A percentile compares a stretch with the other conserved stretches of the same genome.
These are phyloP conservation scores for Limenitis arthemis DNA, from an alignment of 2,888 invertebrate species.

Conservation along the genomic window DNA sequence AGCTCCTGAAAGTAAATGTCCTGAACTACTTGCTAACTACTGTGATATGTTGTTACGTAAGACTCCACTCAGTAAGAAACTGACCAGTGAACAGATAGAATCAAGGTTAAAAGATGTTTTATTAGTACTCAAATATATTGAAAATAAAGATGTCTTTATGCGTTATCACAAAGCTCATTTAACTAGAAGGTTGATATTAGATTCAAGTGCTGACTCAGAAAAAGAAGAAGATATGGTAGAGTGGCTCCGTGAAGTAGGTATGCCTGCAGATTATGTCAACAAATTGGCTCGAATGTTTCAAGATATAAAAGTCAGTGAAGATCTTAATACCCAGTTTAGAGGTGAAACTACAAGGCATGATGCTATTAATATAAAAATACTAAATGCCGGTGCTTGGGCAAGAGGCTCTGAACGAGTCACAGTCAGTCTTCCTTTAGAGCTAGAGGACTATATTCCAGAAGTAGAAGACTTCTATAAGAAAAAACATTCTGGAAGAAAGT, in stretches of 20 bases:
- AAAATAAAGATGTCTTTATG: conserved; percentile 99
- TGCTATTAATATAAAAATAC: conserved; percentile 97
- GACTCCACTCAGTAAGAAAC: conserved; percentile 95
- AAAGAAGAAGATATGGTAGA: conserved; percentile 99
- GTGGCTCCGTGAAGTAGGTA: conserved; percentile 97
- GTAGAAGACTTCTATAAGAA: conserved; percentile 98
- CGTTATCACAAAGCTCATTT: conserved; percentile 98
- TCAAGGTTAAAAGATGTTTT: conserved; percentile 92
- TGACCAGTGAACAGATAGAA: conserved; percentile 98
- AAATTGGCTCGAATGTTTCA: conserved; percentile 98
- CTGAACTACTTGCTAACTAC: conserved; percentile 98
- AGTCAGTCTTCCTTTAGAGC: conserved; percentile 95
- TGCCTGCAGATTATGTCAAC: conserved; percentile 99
- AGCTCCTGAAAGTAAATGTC: conserved; percentile 97
- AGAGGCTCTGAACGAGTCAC: conserved; percentile 94
- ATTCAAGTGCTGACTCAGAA: conserved; percentile 98
- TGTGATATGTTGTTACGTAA: conserved; percentile 99
- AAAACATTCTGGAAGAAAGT: conserved; percentile 96
- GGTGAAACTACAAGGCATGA: conserved; percentile 85
- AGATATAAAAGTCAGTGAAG: conserved; percentile 98
- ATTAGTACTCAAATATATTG: conserved; percentile 97
- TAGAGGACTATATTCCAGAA: conserved; percentile 99
- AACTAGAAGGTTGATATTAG: conserved; percentile 93
- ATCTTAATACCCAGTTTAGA: conserved; percentile 94
- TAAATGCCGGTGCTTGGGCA: conserved; percentile 99